Evolutionary conservation across 1,140 invertebrate genomes (phyloP), one percentile per base, ranked within the genome.

Genomic region (Bombus balteatus): DNA sequence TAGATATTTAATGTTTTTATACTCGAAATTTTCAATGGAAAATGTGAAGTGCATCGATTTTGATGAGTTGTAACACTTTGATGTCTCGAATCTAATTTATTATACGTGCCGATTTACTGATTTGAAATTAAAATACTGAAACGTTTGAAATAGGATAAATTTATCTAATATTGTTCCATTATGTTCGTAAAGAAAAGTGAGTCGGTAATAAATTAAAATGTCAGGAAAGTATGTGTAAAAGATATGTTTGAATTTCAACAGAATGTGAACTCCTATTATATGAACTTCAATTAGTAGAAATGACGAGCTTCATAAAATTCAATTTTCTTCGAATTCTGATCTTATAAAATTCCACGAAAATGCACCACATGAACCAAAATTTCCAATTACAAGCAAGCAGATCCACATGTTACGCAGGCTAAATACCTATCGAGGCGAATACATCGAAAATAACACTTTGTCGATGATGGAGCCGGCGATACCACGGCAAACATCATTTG

Each of bases 401-500:
- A 12, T n/a, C 65, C 37, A 12, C 34, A 12, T 9, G 34, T 70
- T 70, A 5, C 22, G n/a, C n/a, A 73, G 25, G 25, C 71, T 75
- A 32, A 53, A 74, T 74, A 32, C 73, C 43, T 15, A 53, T 22
- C 18, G n/a, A 25, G 18, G 15, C 3, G 32, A 74, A 43, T 34
- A 34, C 47, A 43, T 43, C n/a, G 47, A 53, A 34, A 57, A 47
- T 37, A 75, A 57, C 73, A 47, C 18, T n/a, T 47, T 32, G n/a
- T 47, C 18, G 18, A 72, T 12, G 39, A 41, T 18, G 70, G 34
- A 37, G 22, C 4, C 22, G 5, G 10, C 34, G 68, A 70, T 70
- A 53, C 47, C 47, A 70, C 1, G 66, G 66, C 66, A 72, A 57
- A 72, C 47, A 81, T 32, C 68, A 25, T 81, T 39, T 9, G 66